Evolutionary conservation across 2,113 vertebrate genomes (phyloP), one percentile per base, ranked within the genome.

Genomic region (Macquaria australasica): DNA sequence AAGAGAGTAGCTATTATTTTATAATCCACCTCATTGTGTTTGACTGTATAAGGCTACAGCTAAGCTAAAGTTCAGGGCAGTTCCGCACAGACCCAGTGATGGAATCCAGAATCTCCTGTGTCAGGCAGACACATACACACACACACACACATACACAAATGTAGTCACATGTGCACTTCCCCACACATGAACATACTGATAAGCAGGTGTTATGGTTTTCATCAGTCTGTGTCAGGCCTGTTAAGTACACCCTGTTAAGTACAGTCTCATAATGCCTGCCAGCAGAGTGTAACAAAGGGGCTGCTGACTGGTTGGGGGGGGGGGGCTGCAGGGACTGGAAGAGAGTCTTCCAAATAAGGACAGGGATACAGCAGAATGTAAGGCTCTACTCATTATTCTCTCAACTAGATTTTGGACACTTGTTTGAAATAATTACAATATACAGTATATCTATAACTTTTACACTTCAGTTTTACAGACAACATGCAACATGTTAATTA

Each of bases 41-140:
- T 34, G 34, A 34, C 34, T 34, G 34, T 34, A 3, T 5, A 34
- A 34, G 34, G 34, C 34, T 3, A 34, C 34, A 34, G 34, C 34
- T 34, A 2, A 34, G 34, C 34, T 34, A 34, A 34, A 34, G 34
- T 34, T 34, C 34, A 34, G 34, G 34, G 4, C 34, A 34, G 34
- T 34, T 34, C 34, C 4, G 34, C 2, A 34, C 34, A 34, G 34
- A 34, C 58, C 8, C 48, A 23, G 16, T 85, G 82, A 85, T 87
- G 64, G 73, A 82, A 73, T 88, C 84, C 89, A 88, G 81, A 79
- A 73, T 31, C 77, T 55, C n/a, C 14, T 18, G 48, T 75, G 64
- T 82, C 59, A 79, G 71, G 23, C 82, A 62, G 60, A 84, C 45
- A 72, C 37, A 74, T 34, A 62, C 67, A 28, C 68, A 37, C 50